Evolutionary conservation across 2,113 vertebrate species (phyloP).

Genomic region (Neopipo cinnamomea): DNA sequence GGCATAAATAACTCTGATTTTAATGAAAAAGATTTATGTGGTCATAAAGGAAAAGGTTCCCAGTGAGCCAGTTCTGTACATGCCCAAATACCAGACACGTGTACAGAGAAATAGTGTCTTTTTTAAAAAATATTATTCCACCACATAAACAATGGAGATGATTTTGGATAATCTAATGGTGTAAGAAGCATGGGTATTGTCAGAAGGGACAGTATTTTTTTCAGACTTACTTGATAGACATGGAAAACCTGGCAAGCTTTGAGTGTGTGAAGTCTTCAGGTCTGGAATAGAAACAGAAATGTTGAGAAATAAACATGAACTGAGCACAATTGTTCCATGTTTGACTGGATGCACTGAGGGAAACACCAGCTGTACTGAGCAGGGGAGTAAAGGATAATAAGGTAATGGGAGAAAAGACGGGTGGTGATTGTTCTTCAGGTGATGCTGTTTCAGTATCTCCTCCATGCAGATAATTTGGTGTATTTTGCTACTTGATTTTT

Average conservation of each 20-base stretch:
- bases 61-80: not conserved
- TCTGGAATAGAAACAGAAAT: not conserved
- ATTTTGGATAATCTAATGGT: not conserved
- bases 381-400: not conserved
- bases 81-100: not conserved
- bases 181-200: not conserved
- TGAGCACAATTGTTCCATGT: not conserved
- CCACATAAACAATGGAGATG: not conserved
- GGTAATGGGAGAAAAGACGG: not conserved
- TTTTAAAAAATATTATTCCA: not conserved
- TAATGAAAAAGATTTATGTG: constrained; percentile 63
- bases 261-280: not conserved
- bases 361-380: not conserved
- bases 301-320: not conserved
- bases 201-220: not conserved
- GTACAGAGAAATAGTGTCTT: not conserved
- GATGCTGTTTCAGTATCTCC: not conserved
- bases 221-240: not conserved
- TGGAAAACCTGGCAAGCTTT: not conserved
- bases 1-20: constrained; percentile 59
- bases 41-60: constrained; percentile 46
- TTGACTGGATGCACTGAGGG: not conserved
- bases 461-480: not conserved
- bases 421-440: not conserved
- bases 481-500: not conserved